Evolutionary conservation across 2,888 invertebrate genomes (phyloP).

Genomic region (Anticlea derivata): DNA sequence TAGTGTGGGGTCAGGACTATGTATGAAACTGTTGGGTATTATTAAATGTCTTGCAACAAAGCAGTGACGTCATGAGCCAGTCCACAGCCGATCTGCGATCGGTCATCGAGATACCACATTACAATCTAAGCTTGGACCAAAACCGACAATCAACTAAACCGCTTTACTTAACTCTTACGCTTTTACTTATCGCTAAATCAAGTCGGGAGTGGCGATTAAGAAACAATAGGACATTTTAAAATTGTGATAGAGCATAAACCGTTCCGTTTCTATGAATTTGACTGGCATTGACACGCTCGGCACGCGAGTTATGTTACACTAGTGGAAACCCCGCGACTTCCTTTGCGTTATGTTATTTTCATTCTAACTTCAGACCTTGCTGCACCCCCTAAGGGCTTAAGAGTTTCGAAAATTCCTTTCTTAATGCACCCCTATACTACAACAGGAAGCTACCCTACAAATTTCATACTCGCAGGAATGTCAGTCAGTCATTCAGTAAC

Average conservation of each 20-base stretch:
- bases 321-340: no score
- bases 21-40: no score
- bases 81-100: constrained; percentile 66
- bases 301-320: constrained; percentile 36
- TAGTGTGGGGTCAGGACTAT: no score
- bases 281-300: constrained; percentile 37
- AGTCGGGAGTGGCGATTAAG: constrained; percentile 73
- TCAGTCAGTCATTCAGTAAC: no score
- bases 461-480: no score
- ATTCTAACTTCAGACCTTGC: no score
- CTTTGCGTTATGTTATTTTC: no score
- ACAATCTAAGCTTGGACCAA: constrained; percentile 62
- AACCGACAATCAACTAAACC: constrained; percentile 64
- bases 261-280: constrained; percentile 63
- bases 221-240: constrained; percentile 80
- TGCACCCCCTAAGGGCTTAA: no score
- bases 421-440: no score
- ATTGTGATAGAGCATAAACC: constrained; percentile 67
- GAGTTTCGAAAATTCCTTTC: no score
- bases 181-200: constrained; percentile 75
- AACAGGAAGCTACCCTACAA: no score
- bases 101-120: constrained; percentile 66
- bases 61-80: constrained; percentile 52
- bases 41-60: constrained; percentile 8
- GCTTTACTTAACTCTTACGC: constrained; percentile 66